Base-by-base conservation (phyloP, 2,797 vertebrate species). In the Oophaga sylvatica region DNA sequence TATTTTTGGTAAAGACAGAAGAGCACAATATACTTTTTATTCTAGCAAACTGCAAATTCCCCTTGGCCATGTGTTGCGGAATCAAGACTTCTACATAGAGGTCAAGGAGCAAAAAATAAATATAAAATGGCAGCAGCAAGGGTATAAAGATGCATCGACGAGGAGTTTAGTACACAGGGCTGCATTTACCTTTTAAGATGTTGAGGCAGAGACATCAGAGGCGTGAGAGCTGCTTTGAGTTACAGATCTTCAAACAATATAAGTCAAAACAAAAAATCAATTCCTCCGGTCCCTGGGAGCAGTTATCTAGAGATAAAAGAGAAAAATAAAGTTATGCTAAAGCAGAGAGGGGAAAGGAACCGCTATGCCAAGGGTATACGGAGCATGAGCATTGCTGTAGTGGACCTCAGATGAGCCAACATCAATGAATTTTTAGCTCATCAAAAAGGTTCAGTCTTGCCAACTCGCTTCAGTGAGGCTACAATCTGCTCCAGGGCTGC, bases 231-330 rank as follows among this genome's bases (percentile, higher is more conserved):
- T 95, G 96, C 97, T 99, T 98, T 98, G 97, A 97, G 95, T 96
- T 96, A 95, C 94, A 95, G 94, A 95, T 96, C 96, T 97, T 98
- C 97, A 97, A 97, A 98, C 96, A 96, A 96, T 96, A 96, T 96
- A 96, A 96, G 96, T 97, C 96, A 97, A 96, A 97, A 98, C 96
- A 96, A 97, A 96, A 96, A 96, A 97, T 97, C 96, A 96, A 96
- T 96, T 95, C 96, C 93, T 95, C 95, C 89, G 89, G 94, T 95
- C 95, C 94, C 95, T 92, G 92, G 93, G 93, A 93, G 95, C 94
- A 95, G 94, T 95, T 95, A 94, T 95, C 95, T 93, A 94, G 93
- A 97, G 95, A 97, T 98, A 95, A 98, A 97, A 97, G 96, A 94
- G 94, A 94, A 95, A 95, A 94, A 95, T 94, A 94, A 95, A 95